These are phyloP conservation scores for Chloroceryle amazona DNA, from an alignment of 2,797 vertebrate species.

Conservation along the genomic window DNA sequence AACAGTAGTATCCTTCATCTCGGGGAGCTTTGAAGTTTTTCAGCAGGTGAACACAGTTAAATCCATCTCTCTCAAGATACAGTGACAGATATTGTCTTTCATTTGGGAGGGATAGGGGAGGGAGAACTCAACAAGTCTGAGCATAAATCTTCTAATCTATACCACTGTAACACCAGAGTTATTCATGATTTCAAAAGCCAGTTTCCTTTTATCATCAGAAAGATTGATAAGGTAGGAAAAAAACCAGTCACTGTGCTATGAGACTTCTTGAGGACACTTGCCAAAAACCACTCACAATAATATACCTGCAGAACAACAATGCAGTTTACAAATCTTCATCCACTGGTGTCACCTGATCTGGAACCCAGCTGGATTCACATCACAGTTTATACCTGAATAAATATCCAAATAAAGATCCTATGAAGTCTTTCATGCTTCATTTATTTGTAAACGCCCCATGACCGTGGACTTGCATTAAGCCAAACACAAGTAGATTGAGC, in stretches of 20 bases:
- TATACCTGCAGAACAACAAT: conserved; percentile 18
- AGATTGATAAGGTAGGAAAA: background rate
- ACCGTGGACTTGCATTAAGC: background rate
- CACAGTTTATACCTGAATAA: conserved; percentile 29
- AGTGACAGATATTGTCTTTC: background rate
- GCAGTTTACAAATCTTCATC: background rate
- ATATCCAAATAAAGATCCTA: conserved; percentile 25
- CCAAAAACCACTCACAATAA: background rate
- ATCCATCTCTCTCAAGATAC: background rate
- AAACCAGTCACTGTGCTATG: background rate
- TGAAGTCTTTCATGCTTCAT: conserved; percentile 23
- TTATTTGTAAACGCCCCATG: conserved; percentile 6
- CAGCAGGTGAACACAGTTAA: background rate
- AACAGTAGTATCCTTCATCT: background rate
- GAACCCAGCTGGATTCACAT: conserved; percentile 11
- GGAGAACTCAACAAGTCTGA: background rate
- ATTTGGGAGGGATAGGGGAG: background rate
- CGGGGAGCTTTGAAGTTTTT: background rate
- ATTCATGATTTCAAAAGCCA: background rate
- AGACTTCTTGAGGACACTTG: background rate
- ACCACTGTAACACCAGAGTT: background rate
- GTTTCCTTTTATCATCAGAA: background rate
- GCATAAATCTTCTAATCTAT: background rate
- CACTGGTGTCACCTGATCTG: background rate
- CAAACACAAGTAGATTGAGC: conserved; percentile 1